Conservation (phyloP, 2,888 invertebrate species). For the Orchesellides sinensis region DNA sequence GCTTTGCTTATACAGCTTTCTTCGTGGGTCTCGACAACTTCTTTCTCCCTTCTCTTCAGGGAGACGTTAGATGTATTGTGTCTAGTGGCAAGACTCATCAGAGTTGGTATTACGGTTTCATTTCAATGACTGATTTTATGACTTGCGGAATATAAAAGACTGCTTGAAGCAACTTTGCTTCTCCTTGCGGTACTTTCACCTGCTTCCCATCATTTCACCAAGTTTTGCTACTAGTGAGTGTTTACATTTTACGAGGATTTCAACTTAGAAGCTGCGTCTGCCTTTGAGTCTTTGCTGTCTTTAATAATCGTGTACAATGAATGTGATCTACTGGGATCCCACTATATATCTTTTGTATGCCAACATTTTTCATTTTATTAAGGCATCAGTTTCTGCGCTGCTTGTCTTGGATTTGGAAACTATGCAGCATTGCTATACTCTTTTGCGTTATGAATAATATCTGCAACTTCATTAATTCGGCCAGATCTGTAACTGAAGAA, state of each 20-base stretch:
- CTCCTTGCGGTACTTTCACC: conserved; percentile 42
- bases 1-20: no score
- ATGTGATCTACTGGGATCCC: conserved; percentile 9
- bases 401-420: background rate
- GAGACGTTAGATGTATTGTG: conserved; percentile 21
- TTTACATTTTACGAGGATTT: conserved; percentile 39
- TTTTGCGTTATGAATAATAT: background rate
- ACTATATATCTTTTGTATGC: background rate
- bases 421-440: no score
- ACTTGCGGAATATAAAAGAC: conserved; percentile 33
- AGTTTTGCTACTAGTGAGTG: conserved; percentile 6
- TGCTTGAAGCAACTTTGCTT: background rate
- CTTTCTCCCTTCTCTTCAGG: background rate
- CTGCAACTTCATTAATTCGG: background rate
- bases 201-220: conserved; percentile 29
- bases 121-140: conserved; percentile 59
- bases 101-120: conserved; percentile 30
- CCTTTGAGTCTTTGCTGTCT: background rate
- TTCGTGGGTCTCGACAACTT: no score
- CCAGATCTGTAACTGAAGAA: background rate
- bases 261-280: conserved; percentile 14
- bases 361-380: conserved; percentile 46
- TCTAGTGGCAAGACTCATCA: conserved; percentile 18
- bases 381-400: background rate
- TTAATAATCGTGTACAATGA: conserved; percentile 13